These are phyloP conservation scores for Vidua macroura DNA, from an alignment of 2,113 vertebrate species.

Conservation along the genomic window DNA sequence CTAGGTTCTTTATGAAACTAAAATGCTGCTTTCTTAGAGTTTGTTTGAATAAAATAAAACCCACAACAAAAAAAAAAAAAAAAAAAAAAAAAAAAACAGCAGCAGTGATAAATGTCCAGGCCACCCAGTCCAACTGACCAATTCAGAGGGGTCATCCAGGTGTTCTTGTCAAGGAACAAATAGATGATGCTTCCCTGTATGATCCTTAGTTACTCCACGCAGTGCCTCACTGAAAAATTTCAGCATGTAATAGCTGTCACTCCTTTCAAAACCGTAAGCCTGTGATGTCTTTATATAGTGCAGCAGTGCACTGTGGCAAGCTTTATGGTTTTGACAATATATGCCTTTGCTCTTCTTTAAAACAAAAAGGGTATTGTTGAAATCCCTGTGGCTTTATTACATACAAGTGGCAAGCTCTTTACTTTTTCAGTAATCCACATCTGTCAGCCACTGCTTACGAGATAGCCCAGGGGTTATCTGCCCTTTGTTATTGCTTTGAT, in stretches of 20 bases:
- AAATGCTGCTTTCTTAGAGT: background rate
- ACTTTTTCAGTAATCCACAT: constrained; percentile 66
- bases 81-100: background rate
- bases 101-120: background rate
- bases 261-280: constrained; percentile 33
- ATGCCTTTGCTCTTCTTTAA: constrained; percentile 58
- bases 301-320: constrained; percentile 51
- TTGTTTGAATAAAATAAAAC: background rate
- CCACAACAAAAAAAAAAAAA: background rate
- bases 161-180: constrained; percentile 48
- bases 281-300: constrained; percentile 64
- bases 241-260: constrained; percentile 57
- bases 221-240: constrained; percentile 33
- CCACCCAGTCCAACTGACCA: constrained; percentile 12
- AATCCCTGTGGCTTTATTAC: constrained; percentile 66
- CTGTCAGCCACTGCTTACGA: constrained; percentile 65
- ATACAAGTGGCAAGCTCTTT: constrained; percentile 65
- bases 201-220: constrained; percentile 15
- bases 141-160: constrained; percentile 43
- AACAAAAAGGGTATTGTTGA: constrained; percentile 56
- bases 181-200: constrained; percentile 25
- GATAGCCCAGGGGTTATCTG: constrained; percentile 56
- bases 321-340: constrained; percentile 64
- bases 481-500: constrained; percentile 64
- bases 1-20: background rate